These are phyloP conservation scores for Bambusicola thoracicus DNA, from an alignment of 2,113 vertebrate species.

Conservation along the genomic window DNA sequence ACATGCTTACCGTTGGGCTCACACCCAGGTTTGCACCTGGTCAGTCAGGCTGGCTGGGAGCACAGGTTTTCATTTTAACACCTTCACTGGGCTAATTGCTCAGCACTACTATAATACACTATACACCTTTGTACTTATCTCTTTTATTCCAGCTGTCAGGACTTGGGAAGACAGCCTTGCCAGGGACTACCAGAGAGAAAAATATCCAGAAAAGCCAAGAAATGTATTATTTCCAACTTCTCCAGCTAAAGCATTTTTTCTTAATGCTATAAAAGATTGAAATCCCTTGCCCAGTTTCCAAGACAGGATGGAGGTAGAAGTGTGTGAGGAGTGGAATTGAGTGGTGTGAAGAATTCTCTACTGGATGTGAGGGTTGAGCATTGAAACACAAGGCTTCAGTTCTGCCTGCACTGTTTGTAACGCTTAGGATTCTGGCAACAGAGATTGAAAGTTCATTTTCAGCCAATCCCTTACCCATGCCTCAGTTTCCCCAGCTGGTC, in stretches of 20 bases:
- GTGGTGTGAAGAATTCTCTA: not conserved
- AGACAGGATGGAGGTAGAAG: not conserved
- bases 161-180: not conserved
- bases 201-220: not conserved
- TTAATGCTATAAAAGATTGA: not conserved
- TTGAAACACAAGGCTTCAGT: not conserved
- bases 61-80: not conserved
- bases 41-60: not conserved
- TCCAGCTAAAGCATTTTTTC: not conserved
- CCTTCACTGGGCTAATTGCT: not conserved
- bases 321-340: not conserved
- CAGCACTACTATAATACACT: not conserved
- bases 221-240: not conserved
- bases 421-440: not conserved
- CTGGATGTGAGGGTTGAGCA: not conserved
- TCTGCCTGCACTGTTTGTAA: not conserved
- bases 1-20: not conserved
- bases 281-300: not conserved
- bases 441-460: not conserved
- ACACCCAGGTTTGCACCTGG: not conserved
- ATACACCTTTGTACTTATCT: not conserved
- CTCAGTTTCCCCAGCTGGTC: not conserved
- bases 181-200: not conserved
- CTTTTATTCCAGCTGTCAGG: not conserved
- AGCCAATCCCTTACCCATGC: not conserved